Evolutionary conservation across 2,797 vertebrate species (phyloP).

Genomic region (Apogon talboti): DNA sequence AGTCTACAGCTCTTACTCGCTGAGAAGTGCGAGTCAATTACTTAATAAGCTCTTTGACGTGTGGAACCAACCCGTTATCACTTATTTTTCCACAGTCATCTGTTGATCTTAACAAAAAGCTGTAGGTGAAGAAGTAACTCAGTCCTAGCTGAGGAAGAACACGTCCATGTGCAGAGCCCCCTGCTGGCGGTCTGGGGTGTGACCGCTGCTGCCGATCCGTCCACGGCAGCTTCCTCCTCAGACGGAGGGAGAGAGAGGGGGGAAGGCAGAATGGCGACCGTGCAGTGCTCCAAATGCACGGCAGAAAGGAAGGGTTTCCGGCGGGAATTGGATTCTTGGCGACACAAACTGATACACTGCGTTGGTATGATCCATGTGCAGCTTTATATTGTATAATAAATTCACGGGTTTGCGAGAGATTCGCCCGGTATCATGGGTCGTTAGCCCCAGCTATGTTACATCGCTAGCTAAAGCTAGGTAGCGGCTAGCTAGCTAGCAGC

Average conservation of each 20-base stretch:
- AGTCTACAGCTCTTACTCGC: too few species aligned
- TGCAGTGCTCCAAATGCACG: conserved; percentile 95
- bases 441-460: conserved; percentile 24
- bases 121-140: too few species aligned
- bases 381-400: conserved; percentile 36
- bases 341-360: conserved; percentile 95
- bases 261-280: conserved; percentile 94
- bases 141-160: too few species aligned
- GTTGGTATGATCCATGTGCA: conserved; percentile 87
- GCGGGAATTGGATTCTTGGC: conserved; percentile 98
- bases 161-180: conserved; percentile 1
- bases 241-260: conserved; percentile 53
- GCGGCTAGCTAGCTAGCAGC: conserved; percentile 42
- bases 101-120: too few species aligned
- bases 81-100: too few species aligned
- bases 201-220: neutral
- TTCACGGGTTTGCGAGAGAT: neutral
- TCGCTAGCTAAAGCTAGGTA: conserved; percentile 56
- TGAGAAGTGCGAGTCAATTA: too few species aligned
- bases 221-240: conserved; percentile 31
- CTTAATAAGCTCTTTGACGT: neutral
- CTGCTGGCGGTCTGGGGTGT: conserved; percentile 7
- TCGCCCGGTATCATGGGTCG: conserved; percentile 12
- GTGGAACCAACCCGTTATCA: neutral
- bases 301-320: conserved; percentile 95